phyloP scores from a whole-genome alignment of 2,888 invertebrate genomes.

The Pseudococcus longispinus region DNA sequence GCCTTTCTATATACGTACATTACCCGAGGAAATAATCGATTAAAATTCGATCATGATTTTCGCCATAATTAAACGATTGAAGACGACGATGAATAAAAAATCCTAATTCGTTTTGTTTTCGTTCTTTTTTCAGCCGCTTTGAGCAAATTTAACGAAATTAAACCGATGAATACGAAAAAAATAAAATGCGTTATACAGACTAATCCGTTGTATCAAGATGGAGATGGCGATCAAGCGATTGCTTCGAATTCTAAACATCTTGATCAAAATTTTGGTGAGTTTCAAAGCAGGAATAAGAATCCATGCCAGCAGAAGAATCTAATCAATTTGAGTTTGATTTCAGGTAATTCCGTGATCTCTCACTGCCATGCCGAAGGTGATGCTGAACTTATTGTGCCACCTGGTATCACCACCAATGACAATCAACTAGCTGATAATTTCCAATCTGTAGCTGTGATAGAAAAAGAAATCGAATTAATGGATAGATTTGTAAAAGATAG shows the following conservation, averaged over 20 bases:
- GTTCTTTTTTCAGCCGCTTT: neutral
- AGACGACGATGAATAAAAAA: neutral
- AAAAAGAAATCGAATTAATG: slow-evolving; percentile 42
- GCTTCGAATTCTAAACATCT: neutral
- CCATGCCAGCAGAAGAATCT: neutral
- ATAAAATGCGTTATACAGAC: slow-evolving; percentile 43
- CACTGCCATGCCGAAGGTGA: slow-evolving; percentile 44
- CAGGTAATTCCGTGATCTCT: neutral
- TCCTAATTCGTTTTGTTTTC: neutral
- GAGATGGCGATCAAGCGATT: slow-evolving; percentile 16
- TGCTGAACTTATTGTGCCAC: neutral
- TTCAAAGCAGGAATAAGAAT: too few relatives aligned
- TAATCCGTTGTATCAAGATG: slow-evolving; percentile 7
- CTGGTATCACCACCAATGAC: neutral
- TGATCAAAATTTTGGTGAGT: neutral
- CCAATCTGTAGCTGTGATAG: slow-evolving; percentile 38
- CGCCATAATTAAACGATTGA: neutral
- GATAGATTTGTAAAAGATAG: slow-evolving; percentile 32
- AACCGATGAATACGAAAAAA: slow-evolving; percentile 47
- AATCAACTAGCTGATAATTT: neutral
- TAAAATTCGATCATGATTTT: neutral
- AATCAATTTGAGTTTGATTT: neutral
- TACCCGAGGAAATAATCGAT: neutral
- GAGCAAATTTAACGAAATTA: neutral
- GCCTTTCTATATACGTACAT: slow-evolving; percentile 4